Base-by-base conservation (phyloP, 2,888 invertebrate genomes). In the Cynaeus angustus region DNA sequence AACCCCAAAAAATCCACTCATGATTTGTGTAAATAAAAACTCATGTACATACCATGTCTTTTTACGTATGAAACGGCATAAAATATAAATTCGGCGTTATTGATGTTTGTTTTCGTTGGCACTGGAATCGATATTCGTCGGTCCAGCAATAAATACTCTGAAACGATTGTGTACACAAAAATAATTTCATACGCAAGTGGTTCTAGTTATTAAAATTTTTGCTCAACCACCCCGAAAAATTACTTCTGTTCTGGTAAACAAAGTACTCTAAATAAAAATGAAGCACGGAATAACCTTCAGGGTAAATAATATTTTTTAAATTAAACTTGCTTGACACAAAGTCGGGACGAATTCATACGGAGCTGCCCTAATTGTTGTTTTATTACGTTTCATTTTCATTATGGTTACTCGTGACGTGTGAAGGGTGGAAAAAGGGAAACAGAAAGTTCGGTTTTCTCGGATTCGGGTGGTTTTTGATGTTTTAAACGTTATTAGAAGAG, bases 191-290 rank as follows among this genome's bases (percentile, higher is more conserved):
- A 77, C 72, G 66, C 75, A 74, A 77, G 72, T 72, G 74, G 69
- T 68, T 73, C 72, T 69, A 41, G 64, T 77, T 77, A 77, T 77
- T 77, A 77, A 75, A 77, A 77, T 73, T 75, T 74, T 71, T 72
- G 75, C 68, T 75, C 72, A 70, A 59, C 71, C 72, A 70, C 69
- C 72, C 71, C 68, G 75, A 77, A 77, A 75, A 75, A 77, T 77
- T 77, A 75, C 75, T 77, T 77, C 77, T 75, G 71, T 74, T 70
- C 72, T 64, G 74, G 73, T 75, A 74, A 74, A 77, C 75, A 75
- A 77, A 77, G 73, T 71, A 68, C 65, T 50, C 50, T 53, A 53
- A 55, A 68, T 58, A 69, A 64, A 69, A 65, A 69, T 59, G 65
- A 69, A 48, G 65, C 62, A 59, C 61, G 71, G 46, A 71, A 68